Base-by-base conservation (phyloP, 2,888 invertebrate species). In the Dicyrtoma fusca region DNA sequence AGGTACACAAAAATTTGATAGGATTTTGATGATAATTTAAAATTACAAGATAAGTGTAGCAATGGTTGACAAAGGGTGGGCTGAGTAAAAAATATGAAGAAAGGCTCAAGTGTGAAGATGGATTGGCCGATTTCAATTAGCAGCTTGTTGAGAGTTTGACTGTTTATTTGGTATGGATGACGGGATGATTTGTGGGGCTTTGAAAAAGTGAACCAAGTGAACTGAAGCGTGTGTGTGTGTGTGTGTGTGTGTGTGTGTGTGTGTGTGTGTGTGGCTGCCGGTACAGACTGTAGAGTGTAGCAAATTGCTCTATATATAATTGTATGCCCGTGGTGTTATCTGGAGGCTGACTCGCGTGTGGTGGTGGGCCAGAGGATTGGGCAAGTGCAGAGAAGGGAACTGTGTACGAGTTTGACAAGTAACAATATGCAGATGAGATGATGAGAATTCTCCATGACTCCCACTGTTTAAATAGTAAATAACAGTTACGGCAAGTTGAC, bases 381-480 rank as follows among this genome's bases (percentile, higher is more conserved):
- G 19, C 26, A 25, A 45, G 44, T 69, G n/a, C n/a, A n/a, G n/a
- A n/a, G n/a, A n/a, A n/a, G n/a, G n/a, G n/a, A n/a, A n/a, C n/a
- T n/a, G 47, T 26, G 25, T 44, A 64, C n/a, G 45, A 45, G 11
- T 55, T 45, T 65, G 71, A 71, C 71, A 64, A 57, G 64, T 42
- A 64, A 64, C 51, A 64, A 64, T 64, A 62, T 62, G 62, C 61
- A 62, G 69, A 62, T 61, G 63, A 62, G 44, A 23, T 62, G 23
- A 47, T 25, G 53, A 71, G 64, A 25, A 45, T 19, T 59, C 63
- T 74, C 55, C 42, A 42, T 74, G 69, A 63, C 62, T 66, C 69
- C 47, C 66, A 57, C 61, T 72, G 72, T 77, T 73, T 78, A 57
- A 76, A 76, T 74, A 74, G 77, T 77, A 77, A 79, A 77, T 76